phyloP scores from a whole-genome alignment of 2,888 invertebrate species.

The Bimastos eiseni region DNA sequence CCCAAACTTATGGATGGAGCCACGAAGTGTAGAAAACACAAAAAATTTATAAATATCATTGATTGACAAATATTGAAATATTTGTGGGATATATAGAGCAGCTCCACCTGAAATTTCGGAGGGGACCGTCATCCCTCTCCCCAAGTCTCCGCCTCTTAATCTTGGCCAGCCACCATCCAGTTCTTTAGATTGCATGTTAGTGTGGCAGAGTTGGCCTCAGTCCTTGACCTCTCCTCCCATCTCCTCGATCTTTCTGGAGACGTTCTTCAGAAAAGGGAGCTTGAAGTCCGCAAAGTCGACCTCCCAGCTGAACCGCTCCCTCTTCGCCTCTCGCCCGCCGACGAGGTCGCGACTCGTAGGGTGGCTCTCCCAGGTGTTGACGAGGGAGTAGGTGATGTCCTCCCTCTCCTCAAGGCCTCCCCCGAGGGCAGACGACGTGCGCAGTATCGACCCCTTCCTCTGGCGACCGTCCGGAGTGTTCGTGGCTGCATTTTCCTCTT shows the following conservation, averaged over 20 bases:
- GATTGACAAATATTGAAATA: too few species aligned
- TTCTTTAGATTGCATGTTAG: background rate
- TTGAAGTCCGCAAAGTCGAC: constrained; percentile 61
- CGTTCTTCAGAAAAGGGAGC: constrained; percentile 60
- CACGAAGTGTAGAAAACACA: too few species aligned
- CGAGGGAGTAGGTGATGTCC: constrained; percentile 58
- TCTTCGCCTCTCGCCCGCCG: constrained; percentile 47
- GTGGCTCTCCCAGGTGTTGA: constrained; percentile 59
- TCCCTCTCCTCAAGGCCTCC: constrained; percentile 59
- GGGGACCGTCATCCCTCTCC: too few species aligned
- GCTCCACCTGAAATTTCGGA: too few species aligned
- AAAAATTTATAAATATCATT: too few species aligned
- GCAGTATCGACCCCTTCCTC: constrained; percentile 57
- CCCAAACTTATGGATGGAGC: too few species aligned
- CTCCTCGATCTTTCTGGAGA: constrained; percentile 39
- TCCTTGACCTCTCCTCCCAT: background rate
- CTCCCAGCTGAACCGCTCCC: constrained; percentile 62
- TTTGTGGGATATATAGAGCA: too few species aligned
- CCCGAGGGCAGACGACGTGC: constrained; percentile 59
- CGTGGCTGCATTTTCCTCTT: background rate
- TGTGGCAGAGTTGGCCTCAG: background rate
- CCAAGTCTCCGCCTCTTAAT: too few species aligned
- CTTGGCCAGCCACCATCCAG: too few species aligned
- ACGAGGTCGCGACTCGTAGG: constrained; percentile 56
- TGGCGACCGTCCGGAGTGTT: constrained; percentile 40